These are phyloP conservation scores for Cephonodes hylas DNA, from an alignment of 2,888 invertebrate genomes.

Conservation along the genomic window DNA sequence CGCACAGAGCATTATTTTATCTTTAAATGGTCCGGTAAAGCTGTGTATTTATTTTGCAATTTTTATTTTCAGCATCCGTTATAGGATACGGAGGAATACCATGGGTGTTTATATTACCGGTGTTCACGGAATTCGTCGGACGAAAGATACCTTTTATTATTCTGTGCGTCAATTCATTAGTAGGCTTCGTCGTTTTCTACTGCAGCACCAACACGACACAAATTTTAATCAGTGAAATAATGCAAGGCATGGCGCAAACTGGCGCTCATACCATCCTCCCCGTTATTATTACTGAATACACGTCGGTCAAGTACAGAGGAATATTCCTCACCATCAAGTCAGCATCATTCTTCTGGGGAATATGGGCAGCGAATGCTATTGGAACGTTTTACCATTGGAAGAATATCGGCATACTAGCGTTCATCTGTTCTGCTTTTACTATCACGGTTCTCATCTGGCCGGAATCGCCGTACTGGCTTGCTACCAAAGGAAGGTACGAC, in stretches of 20 bases:
- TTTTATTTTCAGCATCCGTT: slow-evolving; percentile 25
- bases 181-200: slow-evolving; percentile 28
- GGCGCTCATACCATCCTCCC: slow-evolving; percentile 21
- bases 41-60: not conserved
- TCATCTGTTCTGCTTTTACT: slow-evolving; percentile 24
- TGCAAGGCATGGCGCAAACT: slow-evolving; percentile 31
- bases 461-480: slow-evolving; percentile 30
- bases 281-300: slow-evolving; percentile 33
- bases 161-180: slow-evolving; percentile 19
- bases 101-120: slow-evolving; percentile 21
- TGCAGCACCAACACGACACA: slow-evolving; percentile 27
- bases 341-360: slow-evolving; percentile 27
- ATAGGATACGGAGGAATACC: slow-evolving; percentile 23
- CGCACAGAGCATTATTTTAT: not conserved
- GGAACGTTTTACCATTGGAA: slow-evolving; percentile 27
- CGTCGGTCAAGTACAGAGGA: slow-evolving; percentile 30
- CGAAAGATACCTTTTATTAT: slow-evolving; percentile 21
- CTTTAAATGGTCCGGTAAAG: not conserved
- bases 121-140: slow-evolving; percentile 18
- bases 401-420: slow-evolving; percentile 24
- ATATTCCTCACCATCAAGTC: slow-evolving; percentile 32
- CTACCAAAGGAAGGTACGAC: slow-evolving; percentile 25
- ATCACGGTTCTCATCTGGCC: slow-evolving; percentile 22
- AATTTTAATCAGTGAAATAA: slow-evolving; percentile 31
- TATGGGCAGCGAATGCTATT: slow-evolving; percentile 30